Evolutionary conservation across 2,113 vertebrate genomes (phyloP).

Genomic region (Corythornis cristatus): DNA sequence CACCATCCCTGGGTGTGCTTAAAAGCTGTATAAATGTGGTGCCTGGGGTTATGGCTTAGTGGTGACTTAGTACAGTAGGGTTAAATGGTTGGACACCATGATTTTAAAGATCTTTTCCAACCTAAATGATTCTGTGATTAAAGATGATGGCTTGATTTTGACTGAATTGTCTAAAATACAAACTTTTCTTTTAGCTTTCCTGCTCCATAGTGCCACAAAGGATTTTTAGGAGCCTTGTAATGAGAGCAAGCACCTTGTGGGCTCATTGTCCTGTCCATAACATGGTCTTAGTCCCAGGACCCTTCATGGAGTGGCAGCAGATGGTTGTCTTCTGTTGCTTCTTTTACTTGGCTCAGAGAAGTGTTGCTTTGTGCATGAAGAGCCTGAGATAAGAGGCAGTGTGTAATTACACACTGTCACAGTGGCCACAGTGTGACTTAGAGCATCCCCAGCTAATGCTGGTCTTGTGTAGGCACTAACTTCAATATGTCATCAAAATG

Average conservation of each 20-base stretch:
- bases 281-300: background rate
- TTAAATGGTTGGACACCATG: too few relatives aligned
- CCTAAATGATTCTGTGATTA: background rate
- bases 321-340: background rate
- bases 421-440: background rate
- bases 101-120: too few relatives aligned
- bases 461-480: background rate
- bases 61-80: too few relatives aligned
- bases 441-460: background rate
- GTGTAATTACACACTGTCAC: background rate
- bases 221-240: background rate
- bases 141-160: background rate
- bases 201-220: background rate
- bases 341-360: background rate
- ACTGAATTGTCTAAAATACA: background rate
- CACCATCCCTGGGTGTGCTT: too few relatives aligned
- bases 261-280: background rate
- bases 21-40: too few relatives aligned
- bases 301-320: background rate
- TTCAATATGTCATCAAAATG: background rate
- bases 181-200: background rate
- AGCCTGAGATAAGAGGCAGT: background rate
- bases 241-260: background rate
- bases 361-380: background rate
- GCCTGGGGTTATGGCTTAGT: too few relatives aligned